These are phyloP conservation scores for Acrobasis suavella DNA, from an alignment of 2,888 invertebrate species.

Conservation along the genomic window DNA sequence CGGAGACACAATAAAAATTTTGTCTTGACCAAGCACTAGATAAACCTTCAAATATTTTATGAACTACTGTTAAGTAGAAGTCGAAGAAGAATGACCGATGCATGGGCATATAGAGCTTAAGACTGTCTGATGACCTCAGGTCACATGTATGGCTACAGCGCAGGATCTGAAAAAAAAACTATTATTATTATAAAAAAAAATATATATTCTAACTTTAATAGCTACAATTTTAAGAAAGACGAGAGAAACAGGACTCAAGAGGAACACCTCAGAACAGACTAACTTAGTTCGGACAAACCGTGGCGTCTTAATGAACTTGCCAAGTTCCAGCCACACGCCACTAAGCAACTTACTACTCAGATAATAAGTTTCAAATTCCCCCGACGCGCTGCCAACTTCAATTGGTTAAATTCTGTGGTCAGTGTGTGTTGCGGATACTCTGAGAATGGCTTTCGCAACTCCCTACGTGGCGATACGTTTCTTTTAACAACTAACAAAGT, in stretches of 20 bases:
- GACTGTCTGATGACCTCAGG: no score
- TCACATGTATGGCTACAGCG: no score
- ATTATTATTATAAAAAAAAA: no score
- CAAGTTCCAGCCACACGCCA: conserved; percentile 50
- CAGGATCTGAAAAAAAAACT: no score
- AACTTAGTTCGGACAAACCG: conserved; percentile 65
- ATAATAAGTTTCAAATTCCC: conserved; percentile 46
- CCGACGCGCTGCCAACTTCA: conserved; percentile 31
- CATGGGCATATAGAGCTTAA: no score
- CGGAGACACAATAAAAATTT: no score
- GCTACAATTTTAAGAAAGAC: not conserved
- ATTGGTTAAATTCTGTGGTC: conserved; percentile 50
- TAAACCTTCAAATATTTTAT: no score
- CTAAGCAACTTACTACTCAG: conserved; percentile 43
- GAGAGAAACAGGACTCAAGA: not conserved
- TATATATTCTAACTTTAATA: no score
- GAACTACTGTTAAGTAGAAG: no score
- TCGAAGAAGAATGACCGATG: no score
- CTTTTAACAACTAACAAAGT: conserved; percentile 19
- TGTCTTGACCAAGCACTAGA: no score
- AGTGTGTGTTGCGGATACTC: conserved; percentile 33
- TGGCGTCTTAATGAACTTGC: conserved; percentile 74
- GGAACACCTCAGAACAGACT: conserved; percentile 25
- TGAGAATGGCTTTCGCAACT: conserved; percentile 13
- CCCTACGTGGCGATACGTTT: conserved; percentile 14